phyloP scores from a whole-genome alignment of 2,888 invertebrate species.

The Agriotes lineatus region DNA sequence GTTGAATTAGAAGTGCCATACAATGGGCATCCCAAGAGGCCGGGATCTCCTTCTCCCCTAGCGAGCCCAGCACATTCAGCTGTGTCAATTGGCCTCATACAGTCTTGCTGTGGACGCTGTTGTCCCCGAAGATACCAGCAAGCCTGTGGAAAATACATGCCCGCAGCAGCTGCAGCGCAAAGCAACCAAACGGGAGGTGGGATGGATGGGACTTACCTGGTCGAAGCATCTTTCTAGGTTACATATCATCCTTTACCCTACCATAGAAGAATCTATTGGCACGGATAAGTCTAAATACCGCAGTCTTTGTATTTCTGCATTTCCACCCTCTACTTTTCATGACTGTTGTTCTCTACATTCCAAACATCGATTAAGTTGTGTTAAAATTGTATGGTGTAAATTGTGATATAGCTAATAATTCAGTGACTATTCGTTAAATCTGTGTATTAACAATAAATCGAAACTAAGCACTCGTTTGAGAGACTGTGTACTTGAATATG shows the following conservation, averaged over 20 bases:
- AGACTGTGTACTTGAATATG: constrained; percentile 33
- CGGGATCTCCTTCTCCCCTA: constrained; percentile 88
- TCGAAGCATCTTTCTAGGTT: constrained; percentile 79
- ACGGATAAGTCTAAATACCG: constrained; percentile 2
- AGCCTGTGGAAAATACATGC: constrained; percentile 90
- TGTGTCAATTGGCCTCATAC: constrained; percentile 73
- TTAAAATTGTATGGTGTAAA: constrained; percentile 57
- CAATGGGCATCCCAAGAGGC: constrained; percentile 93
- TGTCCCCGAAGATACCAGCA: constrained; percentile 91
- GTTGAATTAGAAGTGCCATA: constrained; percentile 95
- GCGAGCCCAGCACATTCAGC: constrained; percentile 90
- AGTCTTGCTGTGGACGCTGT: constrained; percentile 86
- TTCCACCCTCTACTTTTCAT: constrained; percentile 23
- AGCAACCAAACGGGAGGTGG: constrained; percentile 85
- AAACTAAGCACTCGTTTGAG: constrained; percentile 33
- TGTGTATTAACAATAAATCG: constrained; percentile 47
- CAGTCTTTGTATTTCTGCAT: constrained; percentile 10
- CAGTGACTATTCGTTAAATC: constrained; percentile 46
- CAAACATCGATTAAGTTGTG: constrained; percentile 56
- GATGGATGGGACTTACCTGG: constrained; percentile 87
- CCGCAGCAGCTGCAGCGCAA: constrained; percentile 84
- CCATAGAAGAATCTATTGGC: not conserved
- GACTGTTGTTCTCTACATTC: constrained; percentile 44
- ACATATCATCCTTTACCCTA: constrained; percentile 10
- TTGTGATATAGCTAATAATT: constrained; percentile 59